Evolutionary conservation across 2,888 invertebrate genomes (phyloP), one percentile per base, ranked within the genome.

Genomic region (Leucoptera coffeella): DNA sequence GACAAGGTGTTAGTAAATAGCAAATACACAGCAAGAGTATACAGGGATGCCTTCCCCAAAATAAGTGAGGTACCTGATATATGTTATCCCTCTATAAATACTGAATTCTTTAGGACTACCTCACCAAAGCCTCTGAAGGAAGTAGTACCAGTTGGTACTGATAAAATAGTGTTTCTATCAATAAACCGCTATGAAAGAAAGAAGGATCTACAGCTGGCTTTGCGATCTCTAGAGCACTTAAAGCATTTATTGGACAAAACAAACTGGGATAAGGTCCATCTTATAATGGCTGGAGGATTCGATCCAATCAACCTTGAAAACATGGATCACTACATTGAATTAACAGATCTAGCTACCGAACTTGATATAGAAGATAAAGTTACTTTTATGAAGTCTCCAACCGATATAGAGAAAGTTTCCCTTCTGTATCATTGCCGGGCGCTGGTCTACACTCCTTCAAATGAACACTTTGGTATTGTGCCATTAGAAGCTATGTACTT

Each of bases 391-490:
- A 82, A 85, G 38, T 96, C 96, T 1, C 90, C 94, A 1, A 81
- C 80, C 25, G 95, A 97, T 48, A 57, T 73, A 21, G 77, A 84
- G 29, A 99, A 99, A 60, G 75, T 86, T 4, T 77, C 82, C 9
- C 60, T 99, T 12, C 65, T 99, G n/a, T 64, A 76, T 17, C 62
- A 79, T 29, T 84, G 88, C 38, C 76, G 80, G 28, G 85, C 88
- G 35, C 61, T 99, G 12, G 48, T 99, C 12, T 99, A 99, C 48
- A 99, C 99, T 5, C 99, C 99, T 2, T 80, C 85, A 3, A 88
- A 89, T 50, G 99, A 99, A 55, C 99, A 99, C 64, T 99, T 99
- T 71, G 99, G 99, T 4, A 99, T 99, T 42, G 99, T 99, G 6
- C 99, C 99, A 0, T 69, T 99, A 28, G 99, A 99, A 72, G 95